Base-by-base conservation (phyloP, 2,797 vertebrate species). In the Tokudaia tokunoshimensis region DNA sequence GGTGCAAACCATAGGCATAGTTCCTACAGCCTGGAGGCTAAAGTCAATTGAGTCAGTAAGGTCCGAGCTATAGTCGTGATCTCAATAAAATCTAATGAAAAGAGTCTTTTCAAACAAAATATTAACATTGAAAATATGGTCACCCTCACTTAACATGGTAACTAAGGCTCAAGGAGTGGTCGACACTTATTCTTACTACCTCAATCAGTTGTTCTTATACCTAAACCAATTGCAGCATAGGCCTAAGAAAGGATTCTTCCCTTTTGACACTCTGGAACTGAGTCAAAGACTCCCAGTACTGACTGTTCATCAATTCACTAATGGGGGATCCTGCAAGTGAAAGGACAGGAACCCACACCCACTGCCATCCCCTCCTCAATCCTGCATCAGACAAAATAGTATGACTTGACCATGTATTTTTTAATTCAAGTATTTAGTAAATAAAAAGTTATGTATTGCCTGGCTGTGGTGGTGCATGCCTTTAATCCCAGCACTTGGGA, bases 41-140 rank as follows among this genome's bases (percentile, higher is more conserved):
- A 95, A 67, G 26, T 31, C 61, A 92, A 47, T 5, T 13, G 37
- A 83, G 57, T 52, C 29, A 50, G 24, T n/a, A 59, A 85, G 1
- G 34, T 24, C 22, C 15, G 1, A 59, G 11, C 26, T 20, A 44
- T 5, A 84, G 65, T 31, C 15, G 11, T 31, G 29, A 24, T 72
- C 70, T 74, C 50, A 57, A 52, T 67, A 0, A 75, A 83, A 95
- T 41, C 24, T 92, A 84, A 47, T 37, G 19, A 6, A 8, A 50
- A 63, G 84, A 92, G 29, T 55, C 41, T 57, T 93, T 63, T 89
- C 1, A 17, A 95, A 72, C 6, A 84, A 92, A 94, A 83, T 55
- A 79, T 65, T 91, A 75, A 72, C 59, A 92, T 63, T 75, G 6
- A 63, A 63, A 91, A 29, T 22, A 75, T 29, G 19, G 15, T 94